Percentiles rank a stretch among this genome's conserved stretches.
These are phyloP conservation scores for Phragmatobia fuliginosa DNA, from an alignment of 2,888 invertebrate genomes.

Conservation along the genomic window DNA sequence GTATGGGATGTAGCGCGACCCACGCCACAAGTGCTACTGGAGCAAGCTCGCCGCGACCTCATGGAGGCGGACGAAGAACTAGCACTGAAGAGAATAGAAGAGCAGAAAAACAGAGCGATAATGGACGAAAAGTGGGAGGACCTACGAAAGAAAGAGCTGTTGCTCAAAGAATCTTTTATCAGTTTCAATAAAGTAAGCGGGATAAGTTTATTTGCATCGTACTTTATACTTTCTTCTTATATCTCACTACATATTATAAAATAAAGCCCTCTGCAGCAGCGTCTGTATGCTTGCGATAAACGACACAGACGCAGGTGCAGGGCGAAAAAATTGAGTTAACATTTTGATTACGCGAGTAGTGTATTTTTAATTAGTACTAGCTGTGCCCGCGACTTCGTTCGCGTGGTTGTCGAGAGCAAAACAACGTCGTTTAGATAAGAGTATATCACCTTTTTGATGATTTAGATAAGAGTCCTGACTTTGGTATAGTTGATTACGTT, in stretches of 20 bases:
- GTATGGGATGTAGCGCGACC: constrained; percentile 88
- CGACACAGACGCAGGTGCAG: no score
- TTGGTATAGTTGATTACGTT: no score
- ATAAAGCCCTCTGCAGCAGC: no score
- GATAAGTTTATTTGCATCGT: no score
- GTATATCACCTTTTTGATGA: no score
- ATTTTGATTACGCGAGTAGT: neutral
- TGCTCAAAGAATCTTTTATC: constrained; percentile 86
- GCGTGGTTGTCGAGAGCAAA: no score
- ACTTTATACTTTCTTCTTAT: no score
- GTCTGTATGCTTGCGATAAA: no score
- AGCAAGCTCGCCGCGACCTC: constrained; percentile 84
- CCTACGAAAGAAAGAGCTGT: constrained; percentile 81
- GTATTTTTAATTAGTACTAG: neutral
- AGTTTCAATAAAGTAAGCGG: constrained; percentile 85
- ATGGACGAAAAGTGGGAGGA: constrained; percentile 87
- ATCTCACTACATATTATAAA: no score
- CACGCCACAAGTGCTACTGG: constrained; percentile 85
- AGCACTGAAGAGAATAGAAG: constrained; percentile 75
- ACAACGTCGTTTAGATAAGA: no score
- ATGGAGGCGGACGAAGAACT: constrained; percentile 82
- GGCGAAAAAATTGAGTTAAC: neutral
- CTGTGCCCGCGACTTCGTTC: no score
- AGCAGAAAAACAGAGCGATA: constrained; percentile 67
- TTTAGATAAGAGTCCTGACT: no score